Base-by-base conservation (phyloP, 2,113 vertebrate genomes). In the Heloderma charlesbogerti region DNA sequence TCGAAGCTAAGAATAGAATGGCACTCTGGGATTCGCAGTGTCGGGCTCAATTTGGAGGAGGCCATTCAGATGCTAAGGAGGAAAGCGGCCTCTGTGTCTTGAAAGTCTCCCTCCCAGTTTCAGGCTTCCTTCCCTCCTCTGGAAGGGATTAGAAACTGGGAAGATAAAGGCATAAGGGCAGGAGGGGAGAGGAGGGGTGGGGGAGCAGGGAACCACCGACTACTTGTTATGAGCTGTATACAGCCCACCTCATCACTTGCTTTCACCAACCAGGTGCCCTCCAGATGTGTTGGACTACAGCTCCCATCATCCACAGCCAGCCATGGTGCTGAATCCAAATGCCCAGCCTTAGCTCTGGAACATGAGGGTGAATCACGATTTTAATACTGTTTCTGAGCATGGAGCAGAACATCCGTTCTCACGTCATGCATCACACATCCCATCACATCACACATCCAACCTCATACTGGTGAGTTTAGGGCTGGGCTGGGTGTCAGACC, bases 1-100 rank as follows among this genome's bases (percentile, higher is more conserved):
- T 89, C 48, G 27, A 82, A 89, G 66, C 88, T 89, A 89, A 82
- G 79, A 89, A 81, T 89, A 89, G 88, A 89, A 54, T 16, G 25
- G 66, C 25, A 29, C 45, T 37, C 45, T 71, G 88, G 88, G 88
- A 89, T 89, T 89, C 15, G 37, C 79, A 89, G 79, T 69, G 66
- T 82, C 79, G 72, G 48, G 79, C 66, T 71, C n/a, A 25, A 89
- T 89, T 89, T 89, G 88, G 66, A 72, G 77, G 40, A 81, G 43
- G 78, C 78, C 57, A 7, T 72, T 57, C 16, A 13, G 67, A 89
- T 40, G 66, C 66, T 82, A 72, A 89, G 37, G 45, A 82, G 71
- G 67, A 72, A 88, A 81, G 45, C 3, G 5, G 45, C 66, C 63
- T 40, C 31, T 6, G 66, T 40, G 45, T 81, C 25, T 54, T 69